Evolutionary conservation across 2,888 invertebrate genomes (phyloP), one percentile per base, ranked within the genome.

Genomic region (Blera fallax): DNA sequence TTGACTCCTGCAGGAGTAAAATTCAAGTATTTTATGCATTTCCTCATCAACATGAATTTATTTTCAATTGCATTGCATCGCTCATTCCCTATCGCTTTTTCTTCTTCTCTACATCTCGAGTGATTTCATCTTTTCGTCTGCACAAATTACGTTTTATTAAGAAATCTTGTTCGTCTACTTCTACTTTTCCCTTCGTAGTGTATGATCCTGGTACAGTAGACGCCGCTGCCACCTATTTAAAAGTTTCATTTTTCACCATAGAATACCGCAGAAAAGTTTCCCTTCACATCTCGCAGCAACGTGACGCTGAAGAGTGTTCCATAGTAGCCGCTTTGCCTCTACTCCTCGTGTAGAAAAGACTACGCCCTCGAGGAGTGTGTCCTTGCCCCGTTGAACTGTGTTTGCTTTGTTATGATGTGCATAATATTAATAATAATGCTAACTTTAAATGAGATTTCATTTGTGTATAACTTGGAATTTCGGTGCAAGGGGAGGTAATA

Each of bases 361-460:
- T 58, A 29, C 48, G 24, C 52, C 27, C 11, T 21, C 40, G 58
- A 64, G 32, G 32, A 74, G 74, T 62, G 69, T 80, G 85, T 84
- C 84, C 85, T 80, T 85, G 85, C 58, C 70, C 80, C 65, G 85
- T 65, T 80, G 85, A 85, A 76, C 80, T 85, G 76, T 80, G 85
- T 80, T 80, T 85, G 80, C 80, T 70, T 85, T 85, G 80, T 85
- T 76, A 85, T 80, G 85, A 80, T 81, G 85, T 80, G 76, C 80
- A 85, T 85, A 80, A 85, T 85, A 76, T 85, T 76, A 76, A 85
- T 85, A 85, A 85, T 85, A 80, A 80, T 85, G 76, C 80, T 76
- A 85, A 85, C 85, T 85, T 85, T 85, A 85, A 85, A 80, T 85
- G 85, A 85, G 85, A 81, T 85, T 85, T 81, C 72, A 81, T 85